Percentiles rank a stretch among this genome's conserved stretches.
These are phyloP conservation scores for Apotomis capreana DNA, from an alignment of 2,888 invertebrate genomes.

Conservation along the genomic window DNA sequence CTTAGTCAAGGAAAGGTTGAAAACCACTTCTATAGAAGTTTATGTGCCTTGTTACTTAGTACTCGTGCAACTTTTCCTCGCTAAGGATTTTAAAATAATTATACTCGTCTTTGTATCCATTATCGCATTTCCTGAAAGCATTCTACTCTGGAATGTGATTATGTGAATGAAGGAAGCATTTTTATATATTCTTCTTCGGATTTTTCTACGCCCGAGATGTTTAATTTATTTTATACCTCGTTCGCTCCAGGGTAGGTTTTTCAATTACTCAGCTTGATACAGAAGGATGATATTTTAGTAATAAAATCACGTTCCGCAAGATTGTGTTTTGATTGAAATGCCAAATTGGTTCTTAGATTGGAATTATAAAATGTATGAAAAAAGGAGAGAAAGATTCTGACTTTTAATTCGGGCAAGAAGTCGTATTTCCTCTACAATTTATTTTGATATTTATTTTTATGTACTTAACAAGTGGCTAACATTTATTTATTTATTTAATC, in stretches of 20 bases:
- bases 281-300: slow-evolving; percentile 3
- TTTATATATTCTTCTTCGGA: neutral
- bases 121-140: neutral
- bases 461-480: too few relatives aligned
- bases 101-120: neutral
- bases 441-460: too few relatives aligned
- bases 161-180: neutral
- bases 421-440: too few relatives aligned
- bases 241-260: slow-evolving; percentile 25
- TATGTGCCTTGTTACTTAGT: too few relatives aligned
- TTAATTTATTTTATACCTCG: slow-evolving; percentile 6
- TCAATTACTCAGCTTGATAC: slow-evolving; percentile 10
- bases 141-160: neutral
- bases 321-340: slow-evolving; percentile 12
- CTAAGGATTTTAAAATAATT: neutral
- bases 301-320: neutral
- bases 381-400: too few relatives aligned
- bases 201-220: slow-evolving; percentile 2
- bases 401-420: too few relatives aligned
- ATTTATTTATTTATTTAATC: too few relatives aligned
- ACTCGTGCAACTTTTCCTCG: too few relatives aligned
- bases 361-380: neutral
- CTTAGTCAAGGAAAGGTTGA: too few relatives aligned
- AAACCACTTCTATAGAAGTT: too few relatives aligned
- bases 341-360: neutral